These are phyloP conservation scores for Chironomus riparius DNA, from an alignment of 2,888 invertebrate genomes.

Conservation along the genomic window DNA sequence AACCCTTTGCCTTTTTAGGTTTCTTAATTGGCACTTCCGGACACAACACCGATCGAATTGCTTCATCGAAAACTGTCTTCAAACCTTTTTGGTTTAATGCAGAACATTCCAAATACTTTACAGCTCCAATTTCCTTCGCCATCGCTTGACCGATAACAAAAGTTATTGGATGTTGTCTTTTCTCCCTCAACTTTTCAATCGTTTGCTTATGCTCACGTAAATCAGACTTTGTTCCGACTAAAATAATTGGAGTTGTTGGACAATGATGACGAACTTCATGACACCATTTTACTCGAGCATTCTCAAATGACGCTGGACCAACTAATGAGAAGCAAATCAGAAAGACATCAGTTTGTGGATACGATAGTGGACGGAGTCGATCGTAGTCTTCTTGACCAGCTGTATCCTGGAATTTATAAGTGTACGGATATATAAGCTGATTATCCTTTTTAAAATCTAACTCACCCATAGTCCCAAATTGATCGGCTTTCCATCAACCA, in stretches of 20 bases:
- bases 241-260: conserved; percentile 52
- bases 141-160: conserved; percentile 56
- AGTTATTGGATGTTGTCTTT: conserved; percentile 83
- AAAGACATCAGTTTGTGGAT: neutral
- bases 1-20: neutral
- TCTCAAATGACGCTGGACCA: conserved; percentile 52
- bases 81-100: neutral
- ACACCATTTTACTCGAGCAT: conserved; percentile 56
- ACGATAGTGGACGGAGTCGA: neutral
- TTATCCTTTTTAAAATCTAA: no score
- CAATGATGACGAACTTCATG: conserved; percentile 59
- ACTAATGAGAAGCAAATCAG: conserved; percentile 35
- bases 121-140: neutral
- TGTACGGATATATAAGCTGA: no score
- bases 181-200: conserved; percentile 93
- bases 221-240: conserved; percentile 61
- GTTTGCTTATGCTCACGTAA: conserved; percentile 94
- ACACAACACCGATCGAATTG: neutral
- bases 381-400: neutral
- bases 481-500: conserved; percentile 57
- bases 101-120: neutral
- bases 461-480: conserved; percentile 52
- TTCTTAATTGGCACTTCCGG: neutral
- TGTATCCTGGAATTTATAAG: conserved; percentile 50
- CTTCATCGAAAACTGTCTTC: neutral